Evolutionary conservation across 2,113 vertebrate genomes (phyloP).

Genomic region (Oostethus manadensis): DNA sequence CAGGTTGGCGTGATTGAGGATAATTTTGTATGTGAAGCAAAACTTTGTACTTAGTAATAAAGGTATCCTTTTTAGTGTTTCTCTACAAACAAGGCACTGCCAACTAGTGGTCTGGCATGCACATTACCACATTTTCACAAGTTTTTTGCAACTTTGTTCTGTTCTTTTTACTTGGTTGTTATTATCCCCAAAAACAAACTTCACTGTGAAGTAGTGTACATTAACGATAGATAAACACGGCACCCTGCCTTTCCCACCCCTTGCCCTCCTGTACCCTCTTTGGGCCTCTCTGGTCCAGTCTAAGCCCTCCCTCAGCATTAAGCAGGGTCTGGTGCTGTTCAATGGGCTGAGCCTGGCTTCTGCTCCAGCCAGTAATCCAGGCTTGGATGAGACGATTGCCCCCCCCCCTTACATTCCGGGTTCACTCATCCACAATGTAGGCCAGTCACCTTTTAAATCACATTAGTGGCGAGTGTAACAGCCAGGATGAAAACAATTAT

Average conservation of each 20-base stretch:
- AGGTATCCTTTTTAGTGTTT: too few species aligned
- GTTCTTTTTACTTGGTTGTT: neutral
- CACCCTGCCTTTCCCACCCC: conserved; percentile 38
- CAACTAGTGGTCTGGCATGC: neutral
- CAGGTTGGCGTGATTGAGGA: neutral
- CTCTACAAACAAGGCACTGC: neutral
- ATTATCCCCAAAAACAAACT: conserved; percentile 1
- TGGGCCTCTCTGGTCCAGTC: conserved; percentile 45
- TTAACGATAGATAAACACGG: conserved; percentile 4
- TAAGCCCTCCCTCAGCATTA: conserved; percentile 63
- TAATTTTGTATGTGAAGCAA: neutral
- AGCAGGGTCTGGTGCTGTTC: conserved; percentile 67
- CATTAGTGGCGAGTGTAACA: conserved; percentile 24
- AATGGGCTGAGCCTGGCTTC: conserved; percentile 60
- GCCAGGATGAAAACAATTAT: conserved; percentile 11
- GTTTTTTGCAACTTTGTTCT: neutral
- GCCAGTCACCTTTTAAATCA: conserved; percentile 38
- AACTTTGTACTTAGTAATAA: too few species aligned
- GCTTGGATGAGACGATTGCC: conserved; percentile 61
- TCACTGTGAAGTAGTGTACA: conserved; percentile 24
- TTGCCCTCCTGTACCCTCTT: conserved; percentile 34
- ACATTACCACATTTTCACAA: neutral
- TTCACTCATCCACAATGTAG: conserved; percentile 59
- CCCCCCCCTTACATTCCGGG: conserved; percentile 56
- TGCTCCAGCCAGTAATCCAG: conserved; percentile 63